Conservation (phyloP, 2,113 vertebrate genomes). For the Uropsilus gracilis region DNA sequence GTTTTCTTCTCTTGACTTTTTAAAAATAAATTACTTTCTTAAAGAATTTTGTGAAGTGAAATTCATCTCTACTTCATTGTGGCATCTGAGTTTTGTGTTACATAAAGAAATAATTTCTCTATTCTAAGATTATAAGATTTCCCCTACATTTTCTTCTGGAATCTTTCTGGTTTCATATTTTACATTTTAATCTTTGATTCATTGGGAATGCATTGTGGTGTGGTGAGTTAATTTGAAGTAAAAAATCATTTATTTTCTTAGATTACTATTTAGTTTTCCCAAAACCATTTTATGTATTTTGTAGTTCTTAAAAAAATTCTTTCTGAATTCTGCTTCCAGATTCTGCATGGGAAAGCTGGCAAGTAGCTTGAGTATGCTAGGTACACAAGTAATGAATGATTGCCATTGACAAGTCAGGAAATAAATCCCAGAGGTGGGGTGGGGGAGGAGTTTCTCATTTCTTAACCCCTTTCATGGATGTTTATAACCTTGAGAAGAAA, state of each 20-base stretch:
- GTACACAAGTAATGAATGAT: slow-evolving; percentile 61
- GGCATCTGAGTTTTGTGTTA: slow-evolving; percentile 28
- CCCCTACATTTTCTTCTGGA: not conserved
- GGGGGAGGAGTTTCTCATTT: not conserved
- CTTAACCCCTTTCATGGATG: slow-evolving; percentile 41
- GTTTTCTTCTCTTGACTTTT: not conserved
- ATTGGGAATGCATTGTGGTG: not conserved
- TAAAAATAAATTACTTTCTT: not conserved
- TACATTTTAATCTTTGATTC: not conserved
- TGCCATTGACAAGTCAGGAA: slow-evolving; percentile 51
- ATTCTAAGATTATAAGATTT: not conserved
- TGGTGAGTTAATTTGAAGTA: slow-evolving; percentile 11
- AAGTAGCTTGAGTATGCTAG: not conserved
- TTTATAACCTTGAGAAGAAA: slow-evolving; percentile 66
- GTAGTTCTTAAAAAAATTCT: not conserved
- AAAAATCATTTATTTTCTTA: slow-evolving; percentile 28
- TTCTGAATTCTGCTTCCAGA: slow-evolving; percentile 50
- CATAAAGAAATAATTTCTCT: not conserved
- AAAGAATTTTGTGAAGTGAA: slow-evolving; percentile 3
- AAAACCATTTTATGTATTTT: slow-evolving; percentile 32
- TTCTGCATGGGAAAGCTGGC: not conserved
- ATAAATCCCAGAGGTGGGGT: not conserved
- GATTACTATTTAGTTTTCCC: slow-evolving; percentile 21
- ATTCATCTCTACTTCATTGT: not conserved
- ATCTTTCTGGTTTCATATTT: slow-evolving; percentile 5